These are phyloP conservation scores for Poeciliopsis turneri DNA, from an alignment of 2,797 vertebrate genomes.

Conservation along the genomic window DNA sequence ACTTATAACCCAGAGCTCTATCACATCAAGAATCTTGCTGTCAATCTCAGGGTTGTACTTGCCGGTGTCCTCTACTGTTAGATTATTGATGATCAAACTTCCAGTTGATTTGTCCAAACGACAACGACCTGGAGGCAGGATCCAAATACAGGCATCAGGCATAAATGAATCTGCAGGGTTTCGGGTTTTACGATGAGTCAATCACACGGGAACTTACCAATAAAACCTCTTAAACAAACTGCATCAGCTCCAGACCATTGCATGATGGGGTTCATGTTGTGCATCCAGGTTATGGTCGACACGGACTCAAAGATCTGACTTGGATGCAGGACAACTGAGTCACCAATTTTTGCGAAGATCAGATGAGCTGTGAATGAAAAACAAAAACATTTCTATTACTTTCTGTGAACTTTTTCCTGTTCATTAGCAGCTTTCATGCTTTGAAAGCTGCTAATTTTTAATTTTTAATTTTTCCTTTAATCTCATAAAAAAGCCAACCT, in stretches of 20 bases:
- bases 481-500: no score
- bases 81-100: constrained; percentile 1
- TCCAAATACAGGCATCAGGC: neutral
- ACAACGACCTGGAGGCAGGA: constrained; percentile 8
- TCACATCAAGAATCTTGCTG: fast-evolving
- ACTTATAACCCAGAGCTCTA: constrained; percentile 9
- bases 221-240: fast-evolving
- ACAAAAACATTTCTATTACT: neutral
- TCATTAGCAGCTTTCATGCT: neutral
- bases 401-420: neutral
- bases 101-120: neutral
- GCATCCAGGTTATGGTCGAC: neutral
- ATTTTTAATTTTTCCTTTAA: neutral
- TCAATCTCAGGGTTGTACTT: constrained; percentile 4
- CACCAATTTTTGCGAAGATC: neutral
- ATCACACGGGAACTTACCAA: neutral
- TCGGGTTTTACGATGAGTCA: no score
- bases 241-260: fast-evolving
- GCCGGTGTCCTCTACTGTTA: neutral
- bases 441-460: no score
- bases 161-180: neutral
- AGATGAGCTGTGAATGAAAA: constrained; percentile 10
- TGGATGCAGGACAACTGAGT: neutral
- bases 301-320: fast-evolving
- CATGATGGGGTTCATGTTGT: fast-evolving